Conservation (phyloP, 2,888 invertebrate genomes). For the Mayetiola destructor region DNA sequence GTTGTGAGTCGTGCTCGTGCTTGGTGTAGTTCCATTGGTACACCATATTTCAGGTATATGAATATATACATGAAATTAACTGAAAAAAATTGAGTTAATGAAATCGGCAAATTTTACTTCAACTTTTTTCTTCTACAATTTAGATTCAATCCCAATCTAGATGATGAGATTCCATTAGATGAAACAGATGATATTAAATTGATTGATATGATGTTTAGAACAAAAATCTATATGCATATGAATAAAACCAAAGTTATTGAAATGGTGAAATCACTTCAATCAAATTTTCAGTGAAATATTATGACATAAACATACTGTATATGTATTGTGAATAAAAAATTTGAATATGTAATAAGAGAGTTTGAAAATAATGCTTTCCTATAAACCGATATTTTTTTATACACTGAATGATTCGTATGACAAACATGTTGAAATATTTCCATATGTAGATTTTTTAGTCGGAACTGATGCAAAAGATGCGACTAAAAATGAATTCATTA, state of each 20-base stretch:
- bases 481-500: too few relatives aligned
- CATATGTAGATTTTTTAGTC: too few relatives aligned
- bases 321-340: too few relatives aligned
- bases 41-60: conserved; percentile 60
- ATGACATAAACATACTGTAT: too few relatives aligned
- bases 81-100: not conserved
- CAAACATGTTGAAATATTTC: too few relatives aligned
- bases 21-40: conserved; percentile 75
- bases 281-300: too few relatives aligned
- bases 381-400: too few relatives aligned
- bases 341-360: too few relatives aligned
- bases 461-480: too few relatives aligned
- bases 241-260: conserved; percentile 35
- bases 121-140: conserved; percentile 33
- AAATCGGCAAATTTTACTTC: not conserved
- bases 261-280: too few relatives aligned
- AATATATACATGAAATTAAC: not conserved
- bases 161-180: conserved; percentile 77
- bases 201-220: conserved; percentile 80
- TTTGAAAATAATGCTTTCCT: too few relatives aligned
- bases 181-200: conserved; percentile 68
- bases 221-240: conserved; percentile 61
- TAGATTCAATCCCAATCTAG: conserved; percentile 71
- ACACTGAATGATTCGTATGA: too few relatives aligned
- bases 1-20: conserved; percentile 87